Evolutionary conservation across 2,797 vertebrate genomes (phyloP), one percentile per base, ranked within the genome.

Genomic region (Eulemur albifrons): DNA sequence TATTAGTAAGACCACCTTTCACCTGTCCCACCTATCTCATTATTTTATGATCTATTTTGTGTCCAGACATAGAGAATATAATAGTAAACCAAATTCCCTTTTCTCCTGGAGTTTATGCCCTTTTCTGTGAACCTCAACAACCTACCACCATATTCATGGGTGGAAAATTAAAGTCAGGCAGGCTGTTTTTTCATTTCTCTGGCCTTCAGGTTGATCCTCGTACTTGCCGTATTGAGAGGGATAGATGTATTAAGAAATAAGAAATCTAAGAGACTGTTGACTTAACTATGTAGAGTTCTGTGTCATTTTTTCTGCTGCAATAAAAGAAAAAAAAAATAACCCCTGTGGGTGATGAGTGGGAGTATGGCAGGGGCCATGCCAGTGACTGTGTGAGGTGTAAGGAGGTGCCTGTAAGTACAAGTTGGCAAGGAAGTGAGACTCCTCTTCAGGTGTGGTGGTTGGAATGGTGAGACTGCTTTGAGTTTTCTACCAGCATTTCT

Each of bases 231-330:
- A 52, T 0, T 80, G 15, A 72, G 20, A 77, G 23, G 5, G 25
- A 63, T 35, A 84, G 52, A 76, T 7, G 40, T 0, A 59, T 59
- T 59, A 59, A 59, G 11, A 91, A 76, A 88, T 52, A 85, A 76
- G 6, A 15, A 13, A 17, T 72, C 23, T 59, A 7, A 27, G n/a
- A 70, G 25, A 59, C 25, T 48, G 35, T 25, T 6, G 13, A 72
- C 61, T 61, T 92, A 25, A 25, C 61, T 72, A 9, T n/a, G 23
- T 4, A 75, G 20, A 69, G 14, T 75, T 81, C 27, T 73, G 8
- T 90, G 35, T 72, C 21, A 72, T 90, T 61, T 90, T 65, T 80
- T 65, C 38, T 91, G 11, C 72, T 95, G 13, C 20, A 25, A 48
- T 81, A 72, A 89, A 93, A 59, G 30, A 43, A 63, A 45, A 69